phyloP scores from a whole-genome alignment of 2,113 vertebrate genomes.

The Hypomesus transpacificus region DNA sequence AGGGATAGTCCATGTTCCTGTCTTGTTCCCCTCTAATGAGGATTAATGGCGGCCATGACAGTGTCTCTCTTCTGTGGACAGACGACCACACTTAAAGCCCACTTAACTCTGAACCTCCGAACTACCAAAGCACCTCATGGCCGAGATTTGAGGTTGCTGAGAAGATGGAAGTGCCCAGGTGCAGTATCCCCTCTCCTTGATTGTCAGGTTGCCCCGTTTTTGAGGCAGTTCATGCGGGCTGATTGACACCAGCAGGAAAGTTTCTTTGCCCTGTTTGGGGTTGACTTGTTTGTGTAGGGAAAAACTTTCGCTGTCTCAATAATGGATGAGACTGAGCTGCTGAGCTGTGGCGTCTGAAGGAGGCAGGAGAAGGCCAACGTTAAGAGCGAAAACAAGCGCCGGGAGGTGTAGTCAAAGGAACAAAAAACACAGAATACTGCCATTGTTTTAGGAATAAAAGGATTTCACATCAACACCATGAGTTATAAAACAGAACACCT shows the following conservation, averaged over 20 bases:
- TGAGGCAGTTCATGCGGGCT: slow-evolving; percentile 39
- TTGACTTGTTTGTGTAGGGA: slow-evolving; percentile 25
- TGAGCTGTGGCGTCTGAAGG: slow-evolving; percentile 43
- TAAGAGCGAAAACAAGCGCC: slow-evolving; percentile 26
- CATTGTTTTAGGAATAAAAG: slow-evolving; percentile 19
- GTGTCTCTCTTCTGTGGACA: slow-evolving; percentile 26
- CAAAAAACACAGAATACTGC: slow-evolving; percentile 27
- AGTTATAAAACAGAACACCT: background rate
- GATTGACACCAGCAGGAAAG: slow-evolving; percentile 15
- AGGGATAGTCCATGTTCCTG: slow-evolving; percentile 52
- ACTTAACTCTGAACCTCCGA: slow-evolving; percentile 29
- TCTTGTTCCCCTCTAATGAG: slow-evolving; percentile 65
- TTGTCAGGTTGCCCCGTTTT: slow-evolving; percentile 27
- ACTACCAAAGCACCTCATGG: slow-evolving; percentile 3
- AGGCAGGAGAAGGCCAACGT: slow-evolving; percentile 35
- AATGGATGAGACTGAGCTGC: slow-evolving; percentile 38
- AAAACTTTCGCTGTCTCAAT: slow-evolving; percentile 35
- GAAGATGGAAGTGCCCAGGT: background rate
- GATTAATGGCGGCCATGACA: slow-evolving; percentile 60
- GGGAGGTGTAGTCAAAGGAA: slow-evolving; percentile 5
- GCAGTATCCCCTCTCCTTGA: slow-evolving; percentile 20
- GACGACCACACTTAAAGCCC: slow-evolving; percentile 23
- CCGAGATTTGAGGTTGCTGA: background rate
- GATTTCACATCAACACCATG: background rate
- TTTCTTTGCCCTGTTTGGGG: slow-evolving; percentile 22